These are phyloP conservation scores for Bombylius major DNA, from an alignment of 2,888 invertebrate genomes.

Conservation along the genomic window DNA sequence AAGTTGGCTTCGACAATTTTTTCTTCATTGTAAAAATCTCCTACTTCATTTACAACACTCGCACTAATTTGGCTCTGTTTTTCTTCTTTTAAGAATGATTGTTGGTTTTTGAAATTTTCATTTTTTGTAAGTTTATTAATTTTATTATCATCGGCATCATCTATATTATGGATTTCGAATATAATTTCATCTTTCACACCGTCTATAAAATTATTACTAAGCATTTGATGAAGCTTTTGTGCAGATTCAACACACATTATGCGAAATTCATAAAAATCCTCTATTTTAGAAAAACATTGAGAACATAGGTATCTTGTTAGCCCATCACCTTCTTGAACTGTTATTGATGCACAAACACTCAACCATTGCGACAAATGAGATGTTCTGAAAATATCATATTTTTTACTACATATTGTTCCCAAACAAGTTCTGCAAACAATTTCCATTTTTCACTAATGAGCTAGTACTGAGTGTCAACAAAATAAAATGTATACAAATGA, in stretches of 20 bases:
- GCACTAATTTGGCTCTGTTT: too few relatives aligned
- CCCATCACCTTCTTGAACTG: slow-evolving; percentile 1
- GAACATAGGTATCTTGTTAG: slow-evolving; percentile 5
- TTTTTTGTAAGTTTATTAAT: too few relatives aligned
- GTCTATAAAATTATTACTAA: not conserved
- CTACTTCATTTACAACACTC: not conserved
- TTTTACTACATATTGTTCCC: not conserved
- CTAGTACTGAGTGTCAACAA: too few relatives aligned
- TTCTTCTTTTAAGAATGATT: too few relatives aligned
- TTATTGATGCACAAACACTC: not conserved
- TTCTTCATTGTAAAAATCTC: not conserved
- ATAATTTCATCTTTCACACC: too few relatives aligned
- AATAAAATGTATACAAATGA: too few relatives aligned
- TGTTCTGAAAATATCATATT: not conserved
- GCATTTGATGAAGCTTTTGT: not conserved
- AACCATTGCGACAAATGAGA: not conserved
- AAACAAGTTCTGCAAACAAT: not conserved
- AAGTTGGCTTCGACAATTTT: too few relatives aligned
- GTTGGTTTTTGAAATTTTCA: too few relatives aligned
- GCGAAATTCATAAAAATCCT: slow-evolving; percentile 5
- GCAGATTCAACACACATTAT: slow-evolving; percentile 4
- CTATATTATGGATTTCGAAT: too few relatives aligned
- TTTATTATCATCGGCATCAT: too few relatives aligned
- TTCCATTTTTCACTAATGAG: not conserved
- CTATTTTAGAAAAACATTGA: slow-evolving; percentile 1